Evolutionary conservation across 2,113 vertebrate genomes (phyloP), one percentile per base, ranked within the genome.

Genomic region (Psittacus erithacus): DNA sequence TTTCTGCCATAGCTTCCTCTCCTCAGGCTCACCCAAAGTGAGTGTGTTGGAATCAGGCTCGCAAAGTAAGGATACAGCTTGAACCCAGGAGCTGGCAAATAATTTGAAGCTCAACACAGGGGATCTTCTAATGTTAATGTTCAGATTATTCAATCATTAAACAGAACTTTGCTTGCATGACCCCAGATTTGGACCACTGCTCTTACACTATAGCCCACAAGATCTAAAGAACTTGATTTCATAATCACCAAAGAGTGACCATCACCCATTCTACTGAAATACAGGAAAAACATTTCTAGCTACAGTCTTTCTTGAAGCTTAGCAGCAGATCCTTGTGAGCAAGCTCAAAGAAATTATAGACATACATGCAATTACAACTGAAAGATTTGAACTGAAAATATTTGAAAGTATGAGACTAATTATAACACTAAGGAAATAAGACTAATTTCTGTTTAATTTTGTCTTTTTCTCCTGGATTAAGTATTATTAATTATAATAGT

Each of bases 361-460:
- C 31, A 50, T 6, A 28, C 23, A 47, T 27, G 38, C 10, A 91
- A 63, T 70, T 68, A 63, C 29, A 82, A 78, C 39, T 50, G 63
- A 71, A 91, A 49, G 59, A 77, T 81, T 24, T 38, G 33, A 67
- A 90, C 49, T 57, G 53, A 91, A 96, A 93, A 82, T 84, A 95
- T 77, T 93, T 85, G 75, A 50, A 65, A 92, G 35, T 62, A 73
- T 0, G 1, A 65, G 28, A 73, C 29, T 85, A 77, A 84, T 86
- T 78, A 93, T 7, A 13, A 76, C 43, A 74, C 23, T 74, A 73
- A 90, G 80, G 68, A 92, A 92, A 78, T 50, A 83, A 77, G 59
- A 82, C 15, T 85, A 44, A 90, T 90, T 95, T 93, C 38, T 78
- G 44, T 60, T 93, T 91, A 90, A 90, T 94, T 92, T 62, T 74